Base-by-base conservation (phyloP, 2,888 invertebrate genomes). In the Smittia aterrima region DNA sequence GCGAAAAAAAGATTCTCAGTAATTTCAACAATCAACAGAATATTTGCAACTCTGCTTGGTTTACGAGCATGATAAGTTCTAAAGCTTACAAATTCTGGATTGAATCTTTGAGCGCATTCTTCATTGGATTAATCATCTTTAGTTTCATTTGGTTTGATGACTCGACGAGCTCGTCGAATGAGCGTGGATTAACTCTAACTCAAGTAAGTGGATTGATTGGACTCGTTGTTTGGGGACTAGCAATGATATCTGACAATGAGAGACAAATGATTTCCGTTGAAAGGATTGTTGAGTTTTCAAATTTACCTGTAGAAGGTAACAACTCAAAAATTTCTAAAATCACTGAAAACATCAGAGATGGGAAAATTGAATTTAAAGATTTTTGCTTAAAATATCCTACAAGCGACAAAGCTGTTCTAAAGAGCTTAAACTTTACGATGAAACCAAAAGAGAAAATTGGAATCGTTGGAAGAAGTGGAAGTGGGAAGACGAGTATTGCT, bases 401-500 rank as follows among this genome's bases (percentile, higher is more conserved):
- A 78, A 95, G 92, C 24, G 83, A 94, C 72, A 95, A 96, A 79
- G 87, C 96, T 75, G 95, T 96, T 58, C 86, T 98, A 75, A 90
- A 90, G 64, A 90, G 90, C 76, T 85, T 97, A 76, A 88, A 87
- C 62, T 95, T 94, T 81, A 83, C 85, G 68, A 90, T 96, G 27
- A 86, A 87, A 67, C 91, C 93, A 38, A 90, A 92, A 54, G 95
- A 96, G 83, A 96, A 96, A 85, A 88, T 95, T 74, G 95, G 93
- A 78, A 94, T 95, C 80, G 94, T 95, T 27, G 95, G 95, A 66
- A 87, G 95, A 79, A 95, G 95, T 66, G 95, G 95, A 77, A 94
- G 95, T 77, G 96, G 96, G 79, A 96, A 96, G 85, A 95, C 94
- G 75, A 95, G 95, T 77, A 86, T 96, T 79, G 95, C 95, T 4